These are phyloP conservation scores for Trematomus bernacchii DNA, from an alignment of 2,797 vertebrate genomes.

Conservation along the genomic window DNA sequence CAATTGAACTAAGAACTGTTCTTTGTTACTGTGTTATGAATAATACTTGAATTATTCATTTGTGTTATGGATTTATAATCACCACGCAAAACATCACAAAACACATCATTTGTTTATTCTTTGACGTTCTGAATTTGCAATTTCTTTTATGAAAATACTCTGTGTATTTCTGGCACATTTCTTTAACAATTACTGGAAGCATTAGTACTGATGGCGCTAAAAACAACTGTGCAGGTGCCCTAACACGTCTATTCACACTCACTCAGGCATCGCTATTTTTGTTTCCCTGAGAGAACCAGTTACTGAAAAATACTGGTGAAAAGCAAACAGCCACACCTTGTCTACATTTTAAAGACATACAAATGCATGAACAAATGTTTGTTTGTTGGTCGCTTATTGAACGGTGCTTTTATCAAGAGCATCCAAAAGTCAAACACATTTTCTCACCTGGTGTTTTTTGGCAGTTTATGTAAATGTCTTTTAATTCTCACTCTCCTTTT, in stretches of 20 bases:
- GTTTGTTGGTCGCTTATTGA: neutral
- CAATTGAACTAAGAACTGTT: neutral
- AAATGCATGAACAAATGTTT: neutral
- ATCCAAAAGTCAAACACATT: slow-evolving; percentile 22
- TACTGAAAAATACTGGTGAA: neutral
- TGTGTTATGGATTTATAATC: neutral
- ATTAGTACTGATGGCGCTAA: too few relatives aligned
- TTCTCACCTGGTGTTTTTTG: slow-evolving; percentile 22
- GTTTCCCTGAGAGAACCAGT: neutral
- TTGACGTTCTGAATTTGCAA: neutral
- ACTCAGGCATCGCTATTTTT: neutral
- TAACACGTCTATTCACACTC: neutral
- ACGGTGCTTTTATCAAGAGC: neutral
- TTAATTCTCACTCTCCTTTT: slow-evolving; percentile 56
- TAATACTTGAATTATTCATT: neutral
- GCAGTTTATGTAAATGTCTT: slow-evolving; percentile 54
- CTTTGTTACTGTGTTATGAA: neutral
- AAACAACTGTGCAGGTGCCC: neutral
- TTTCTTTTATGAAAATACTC: neutral
- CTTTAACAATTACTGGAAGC: too few relatives aligned
- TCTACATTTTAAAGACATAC: neutral
- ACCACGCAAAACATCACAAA: neutral
- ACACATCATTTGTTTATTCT: neutral
- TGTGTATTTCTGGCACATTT: too few relatives aligned
- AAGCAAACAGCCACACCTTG: neutral